A percentile compares a stretch with the other conserved stretches of the same genome.
Conservation (phyloP, 2,888 invertebrate species). For the Pachydiplax longipennis region DNA sequence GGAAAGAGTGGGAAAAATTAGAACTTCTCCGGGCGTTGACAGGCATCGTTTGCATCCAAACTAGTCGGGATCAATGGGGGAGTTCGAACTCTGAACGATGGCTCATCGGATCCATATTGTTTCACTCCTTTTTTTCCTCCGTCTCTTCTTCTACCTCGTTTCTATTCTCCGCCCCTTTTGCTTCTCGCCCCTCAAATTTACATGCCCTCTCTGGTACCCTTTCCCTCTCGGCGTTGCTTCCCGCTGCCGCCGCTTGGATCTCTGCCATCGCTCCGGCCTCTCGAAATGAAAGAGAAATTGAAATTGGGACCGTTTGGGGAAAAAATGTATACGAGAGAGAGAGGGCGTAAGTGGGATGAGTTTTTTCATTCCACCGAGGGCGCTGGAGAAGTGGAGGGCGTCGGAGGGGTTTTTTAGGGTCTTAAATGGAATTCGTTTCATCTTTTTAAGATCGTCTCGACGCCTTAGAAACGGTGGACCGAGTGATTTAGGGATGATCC, state of each 20-base stretch:
- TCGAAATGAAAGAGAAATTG: constrained; percentile 36
- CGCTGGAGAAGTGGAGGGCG: background rate
- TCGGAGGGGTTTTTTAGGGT: background rate
- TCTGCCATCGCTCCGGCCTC: constrained; percentile 18
- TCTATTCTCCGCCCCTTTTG: background rate
- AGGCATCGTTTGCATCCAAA: constrained; percentile 15
- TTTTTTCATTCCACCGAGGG: background rate
- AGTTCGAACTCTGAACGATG: background rate
- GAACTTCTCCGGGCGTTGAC: background rate
- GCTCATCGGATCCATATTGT: constrained; percentile 28
- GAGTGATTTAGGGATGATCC: background rate
- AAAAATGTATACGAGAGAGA: background rate
- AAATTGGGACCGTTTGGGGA: background rate
- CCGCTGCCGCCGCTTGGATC: background rate
- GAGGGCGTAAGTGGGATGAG: background rate
- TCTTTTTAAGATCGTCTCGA: background rate
- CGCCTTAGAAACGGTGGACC: background rate
- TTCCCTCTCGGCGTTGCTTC: background rate
- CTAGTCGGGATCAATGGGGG: background rate
- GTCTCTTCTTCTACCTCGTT: background rate
- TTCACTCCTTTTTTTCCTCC: background rate
- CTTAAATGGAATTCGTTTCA: constrained; percentile 5
- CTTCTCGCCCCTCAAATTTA: background rate
- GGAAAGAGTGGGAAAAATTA: background rate
- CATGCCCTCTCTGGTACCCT: background rate